Evolutionary conservation across 2,888 invertebrate genomes (phyloP).

Genomic region (Drosophila ustulata): DNA sequence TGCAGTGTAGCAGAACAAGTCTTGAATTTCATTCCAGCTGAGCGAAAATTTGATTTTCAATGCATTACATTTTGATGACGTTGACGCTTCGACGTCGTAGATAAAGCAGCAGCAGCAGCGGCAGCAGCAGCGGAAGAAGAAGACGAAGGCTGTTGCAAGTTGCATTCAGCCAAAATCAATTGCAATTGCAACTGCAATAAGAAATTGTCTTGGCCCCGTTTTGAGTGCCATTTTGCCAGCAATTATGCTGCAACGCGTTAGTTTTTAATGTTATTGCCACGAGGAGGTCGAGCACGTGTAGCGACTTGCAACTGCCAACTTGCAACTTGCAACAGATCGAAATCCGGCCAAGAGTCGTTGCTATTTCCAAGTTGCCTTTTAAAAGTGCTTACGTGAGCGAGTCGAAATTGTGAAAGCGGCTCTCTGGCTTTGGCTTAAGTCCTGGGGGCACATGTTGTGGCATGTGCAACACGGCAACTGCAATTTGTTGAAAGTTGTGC

Average conservation of each 20-base stretch:
- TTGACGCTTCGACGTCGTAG: background rate
- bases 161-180: conserved; percentile 25
- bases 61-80: conserved; percentile 56
- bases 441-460: conserved; percentile 41
- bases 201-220: conserved; percentile 13
- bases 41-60: conserved; percentile 56
- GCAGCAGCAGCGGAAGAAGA: background rate
- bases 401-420: conserved; percentile 51
- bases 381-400: conserved; percentile 57
- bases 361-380: conserved; percentile 23
- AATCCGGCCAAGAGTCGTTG: conserved; percentile 1
- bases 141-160: background rate
- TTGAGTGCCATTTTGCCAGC: conserved; percentile 22
- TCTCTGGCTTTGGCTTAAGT: conserved; percentile 13
- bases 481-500: conserved; percentile 50
- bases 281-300: conserved; percentile 34
- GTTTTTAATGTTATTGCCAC: conserved; percentile 17
- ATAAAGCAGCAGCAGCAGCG: background rate
- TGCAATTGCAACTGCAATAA: conserved; percentile 1
- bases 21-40: conserved; percentile 28
- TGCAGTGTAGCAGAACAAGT: conserved; percentile 11
- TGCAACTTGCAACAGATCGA: background rate
- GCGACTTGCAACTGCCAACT: conserved; percentile 16
- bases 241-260: conserved; percentile 35
- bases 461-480: conserved; percentile 37